phyloP scores from a whole-genome alignment of 2,113 vertebrate species.

The Setophaga kirtlandii region DNA sequence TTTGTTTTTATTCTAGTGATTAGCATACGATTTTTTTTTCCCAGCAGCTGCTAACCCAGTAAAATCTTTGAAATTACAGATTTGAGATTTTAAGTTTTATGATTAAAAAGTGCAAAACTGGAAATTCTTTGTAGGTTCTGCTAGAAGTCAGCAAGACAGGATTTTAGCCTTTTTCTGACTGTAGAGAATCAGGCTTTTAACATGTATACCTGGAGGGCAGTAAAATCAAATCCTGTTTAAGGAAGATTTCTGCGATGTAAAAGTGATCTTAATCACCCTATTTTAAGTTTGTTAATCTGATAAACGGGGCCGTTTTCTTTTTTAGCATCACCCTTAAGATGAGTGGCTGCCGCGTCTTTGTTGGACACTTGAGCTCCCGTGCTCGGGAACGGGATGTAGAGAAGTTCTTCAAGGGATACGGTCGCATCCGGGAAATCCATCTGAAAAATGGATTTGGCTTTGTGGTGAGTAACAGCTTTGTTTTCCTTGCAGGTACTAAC shows the following conservation, averaged over 20 bases:
- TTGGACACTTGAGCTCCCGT: constrained; percentile 89
- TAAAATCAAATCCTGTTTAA: neutral
- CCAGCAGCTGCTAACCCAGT: neutral
- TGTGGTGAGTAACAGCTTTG: constrained; percentile 79
- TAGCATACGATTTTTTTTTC: neutral
- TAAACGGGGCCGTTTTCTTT: neutral
- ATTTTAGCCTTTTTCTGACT: neutral
- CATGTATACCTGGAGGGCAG: neutral
- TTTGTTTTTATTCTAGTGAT: neutral
- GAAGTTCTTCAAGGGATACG: constrained; percentile 94
- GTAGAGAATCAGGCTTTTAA: neutral
- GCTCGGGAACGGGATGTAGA: constrained; percentile 91
- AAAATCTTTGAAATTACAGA: neutral
- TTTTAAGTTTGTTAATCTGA: constrained; percentile 7
- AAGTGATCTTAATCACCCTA: neutral
- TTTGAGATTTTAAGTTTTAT: neutral
- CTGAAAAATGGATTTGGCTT: constrained; percentile 93
- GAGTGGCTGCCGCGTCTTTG: constrained; percentile 92
- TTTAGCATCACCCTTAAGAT: constrained; percentile 68
- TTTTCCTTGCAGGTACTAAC: neutral
- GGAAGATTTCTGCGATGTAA: neutral
- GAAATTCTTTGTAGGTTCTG: neutral
- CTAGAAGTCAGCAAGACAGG: neutral
- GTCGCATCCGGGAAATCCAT: constrained; percentile 89
- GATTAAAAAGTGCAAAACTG: neutral